phyloP scores from a whole-genome alignment of 2,888 invertebrate genomes.

The Glaucopsyche alexis region DNA sequence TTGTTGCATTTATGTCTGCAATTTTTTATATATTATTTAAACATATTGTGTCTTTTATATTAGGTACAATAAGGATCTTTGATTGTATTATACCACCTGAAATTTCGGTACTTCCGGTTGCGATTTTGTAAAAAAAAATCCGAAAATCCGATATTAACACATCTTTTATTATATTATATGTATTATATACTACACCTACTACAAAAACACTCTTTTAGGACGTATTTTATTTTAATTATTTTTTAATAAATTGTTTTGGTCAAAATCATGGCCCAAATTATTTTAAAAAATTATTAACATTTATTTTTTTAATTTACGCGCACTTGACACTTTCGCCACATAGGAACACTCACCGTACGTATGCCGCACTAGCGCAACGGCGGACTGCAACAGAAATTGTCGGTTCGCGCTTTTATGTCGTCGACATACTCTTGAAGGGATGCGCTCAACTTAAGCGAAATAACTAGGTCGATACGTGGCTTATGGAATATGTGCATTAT shows the following conservation, averaged over 20 bases:
- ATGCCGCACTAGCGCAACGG: constrained; percentile 60
- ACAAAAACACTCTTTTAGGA: no score
- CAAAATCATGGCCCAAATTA: background rate
- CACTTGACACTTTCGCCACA: constrained; percentile 9
- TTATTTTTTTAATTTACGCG: background rate
- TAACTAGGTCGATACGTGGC: constrained; percentile 42
- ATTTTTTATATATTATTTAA: no score
- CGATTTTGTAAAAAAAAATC: no score
- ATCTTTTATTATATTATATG: no score
- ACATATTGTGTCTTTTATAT: no score
- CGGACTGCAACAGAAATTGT: constrained; percentile 56
- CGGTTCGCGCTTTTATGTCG: constrained; percentile 60
- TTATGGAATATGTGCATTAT: constrained; percentile 37
- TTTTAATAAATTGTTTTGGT: no score
- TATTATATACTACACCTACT: no score
- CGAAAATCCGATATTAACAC: no score
- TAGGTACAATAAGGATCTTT: background rate
- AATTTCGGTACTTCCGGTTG: background rate
- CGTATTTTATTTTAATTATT: no score
- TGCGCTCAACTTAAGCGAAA: constrained; percentile 45
- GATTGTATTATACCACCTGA: background rate
- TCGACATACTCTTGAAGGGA: constrained; percentile 54
- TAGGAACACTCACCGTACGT: constrained; percentile 64
- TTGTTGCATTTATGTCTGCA: no score
- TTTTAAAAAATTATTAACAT: background rate